Base-by-base conservation (phyloP, 2,113 vertebrate genomes). In the Crotophaga sulcirostris region DNA sequence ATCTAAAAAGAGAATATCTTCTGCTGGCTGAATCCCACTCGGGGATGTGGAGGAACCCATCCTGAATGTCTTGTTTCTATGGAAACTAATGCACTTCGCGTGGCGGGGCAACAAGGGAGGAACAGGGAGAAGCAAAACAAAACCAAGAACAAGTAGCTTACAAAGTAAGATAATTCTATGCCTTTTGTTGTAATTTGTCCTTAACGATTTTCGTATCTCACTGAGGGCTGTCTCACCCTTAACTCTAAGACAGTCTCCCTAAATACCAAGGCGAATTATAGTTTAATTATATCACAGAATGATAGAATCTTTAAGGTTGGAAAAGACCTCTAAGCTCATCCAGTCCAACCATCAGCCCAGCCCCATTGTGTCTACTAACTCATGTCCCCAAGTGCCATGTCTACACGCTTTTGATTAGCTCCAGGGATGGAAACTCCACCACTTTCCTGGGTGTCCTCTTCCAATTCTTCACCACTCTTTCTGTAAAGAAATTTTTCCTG, bases 61-160 rank as follows among this genome's bases (percentile, higher is more conserved):
- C 68, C 84, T 74, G 75, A 44, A 13, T 19, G 38, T 83, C 49
- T 38, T 8, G 86, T 97, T 96, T 94, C 97, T 82, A 96, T 96
- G 92, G 91, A 87, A 97, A 98, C 92, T 54, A 66, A 19, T 49
- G 93, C 52, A 66, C 44, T 42, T 89, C 5, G 10, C 52, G 76
- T 7, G 4, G 11, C 7, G 33, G 3, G 11, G 13, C 13, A 34
- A 58, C 13, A 34, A 58, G 23, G 26, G 58, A 93, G 31, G 23
- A 73, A 55, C 13, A 6, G 33, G 40, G 23, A 88, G 33, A 86
- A n/a, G 19, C 63, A n/a, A 59, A 88, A 85, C 10, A 82, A 64
- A 47, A 90, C 59, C 29, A 69, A 23, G 25, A 82, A 63, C 44
- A 93, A 90, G 52, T 63, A 13, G 3, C 13, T 82, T 45, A 58